A percentile compares a stretch with the other conserved stretches of the same genome.
phyloP scores from a whole-genome alignment of 2,113 vertebrate species.

The Aspiorhynchus laticeps region DNA sequence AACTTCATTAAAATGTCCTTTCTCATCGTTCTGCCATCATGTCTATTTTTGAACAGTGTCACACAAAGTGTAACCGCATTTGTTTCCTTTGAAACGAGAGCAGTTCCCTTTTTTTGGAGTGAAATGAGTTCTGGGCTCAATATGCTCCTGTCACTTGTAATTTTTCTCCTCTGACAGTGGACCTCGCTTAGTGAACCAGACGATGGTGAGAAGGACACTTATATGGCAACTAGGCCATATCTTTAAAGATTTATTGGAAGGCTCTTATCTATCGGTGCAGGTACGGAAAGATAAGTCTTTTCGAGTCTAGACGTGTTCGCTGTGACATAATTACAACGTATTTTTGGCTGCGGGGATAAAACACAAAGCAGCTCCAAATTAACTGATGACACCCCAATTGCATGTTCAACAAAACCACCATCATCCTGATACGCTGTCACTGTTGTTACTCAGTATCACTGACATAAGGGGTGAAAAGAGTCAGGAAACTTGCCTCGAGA shows the following conservation, averaged over 20 bases:
- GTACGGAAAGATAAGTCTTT: conserved; percentile 5
- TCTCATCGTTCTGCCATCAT: background rate
- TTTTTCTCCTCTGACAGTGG: conserved; percentile 32
- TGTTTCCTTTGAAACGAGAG: conserved; percentile 14
- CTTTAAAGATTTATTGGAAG: conserved; percentile 22
- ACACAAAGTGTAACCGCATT: background rate
- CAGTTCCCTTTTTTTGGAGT: background rate
- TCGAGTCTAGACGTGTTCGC: background rate
- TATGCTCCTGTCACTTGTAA: conserved; percentile 22
- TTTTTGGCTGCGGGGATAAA: background rate
- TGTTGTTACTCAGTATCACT: background rate
- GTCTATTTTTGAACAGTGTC: conserved; percentile 5
- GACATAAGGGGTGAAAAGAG: conserved; percentile 20
- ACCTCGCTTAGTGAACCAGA: conserved; percentile 4
- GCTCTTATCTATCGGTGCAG: conserved; percentile 18
- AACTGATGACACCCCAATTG: conserved; percentile 16
- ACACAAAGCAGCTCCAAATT: conserved; percentile 13
- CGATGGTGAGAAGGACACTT: background rate
- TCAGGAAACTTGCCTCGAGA: background rate
- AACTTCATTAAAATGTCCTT: conserved; percentile 19
- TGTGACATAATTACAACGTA: background rate
- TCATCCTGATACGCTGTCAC: conserved; percentile 5
- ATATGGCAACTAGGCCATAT: background rate
- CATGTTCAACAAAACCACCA: conserved; percentile 4
- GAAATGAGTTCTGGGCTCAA: conserved; percentile 9